Base-by-base conservation (phyloP, 2,797 vertebrate genomes). In the Oreochromis grahami region DNA sequence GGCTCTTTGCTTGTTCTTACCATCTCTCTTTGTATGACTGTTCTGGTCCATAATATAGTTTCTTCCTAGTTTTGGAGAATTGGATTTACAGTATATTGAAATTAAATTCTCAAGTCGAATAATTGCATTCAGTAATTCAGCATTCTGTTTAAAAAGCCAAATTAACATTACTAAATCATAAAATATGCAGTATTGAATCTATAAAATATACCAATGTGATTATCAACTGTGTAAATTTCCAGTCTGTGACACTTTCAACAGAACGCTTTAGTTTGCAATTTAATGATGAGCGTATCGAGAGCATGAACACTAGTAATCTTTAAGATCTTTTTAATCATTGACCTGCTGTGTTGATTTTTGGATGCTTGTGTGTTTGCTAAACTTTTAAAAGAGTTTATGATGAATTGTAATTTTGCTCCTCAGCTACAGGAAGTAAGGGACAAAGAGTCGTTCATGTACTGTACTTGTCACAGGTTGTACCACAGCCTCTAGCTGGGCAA, bases 1-100 rank as follows among this genome's bases (percentile, higher is more conserved):
- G 0, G 88, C 45, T 80, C 48, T 93, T 88, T 48, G 36, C 77
- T 55, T 9, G 84, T 45, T 74, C 65, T 76, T 82, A 45, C 36
- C 17, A 29, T 6, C 36, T 38, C 12, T 74, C 2, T 9, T 60
- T 6, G 12, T 26, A 17, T 29, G 3, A 38, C 8, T 8, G 3
- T 14, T 60, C 1, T 45, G 15, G n/a, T 45, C 8, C 17, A 36
- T 77, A 7, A 60, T 48, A 32, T 21, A n/a, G 70, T 79, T 13
- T 84, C 11, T 11, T 58, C 29, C 15, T 6, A 19, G 43, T 21
- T 77, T 51, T 65, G 13, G 11, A 34, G 24, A 77, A 51, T 19
- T 68, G 19, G 8, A 41, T 60, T 48, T 72, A 50, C 51, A 60
- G 2, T 26, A 55, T 50, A 29, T 19, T 60, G 17, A 50, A 32